Evolutionary conservation across 2,113 vertebrate species (phyloP).

Genomic region (Zosterops lateralis): DNA sequence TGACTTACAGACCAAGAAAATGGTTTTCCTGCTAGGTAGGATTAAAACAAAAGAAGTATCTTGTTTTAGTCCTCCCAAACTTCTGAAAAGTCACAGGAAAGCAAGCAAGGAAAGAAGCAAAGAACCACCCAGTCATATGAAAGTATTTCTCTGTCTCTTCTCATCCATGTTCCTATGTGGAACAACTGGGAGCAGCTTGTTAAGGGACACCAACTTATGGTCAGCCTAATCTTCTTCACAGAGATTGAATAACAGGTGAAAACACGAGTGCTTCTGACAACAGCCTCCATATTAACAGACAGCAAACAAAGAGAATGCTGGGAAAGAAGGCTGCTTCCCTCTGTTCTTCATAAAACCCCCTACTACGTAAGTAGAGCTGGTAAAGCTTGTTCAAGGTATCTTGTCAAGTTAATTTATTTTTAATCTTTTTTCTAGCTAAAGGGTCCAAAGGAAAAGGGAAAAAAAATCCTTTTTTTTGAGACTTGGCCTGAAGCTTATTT

Average conservation of each 20-base stretch:
- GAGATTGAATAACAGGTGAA: neutral
- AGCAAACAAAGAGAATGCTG: neutral
- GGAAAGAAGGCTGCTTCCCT: neutral
- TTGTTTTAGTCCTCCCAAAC: neutral
- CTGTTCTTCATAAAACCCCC: neutral
- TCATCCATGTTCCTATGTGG: neutral
- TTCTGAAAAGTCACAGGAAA: neutral
- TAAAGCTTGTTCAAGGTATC: neutral
- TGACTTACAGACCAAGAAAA: neutral
- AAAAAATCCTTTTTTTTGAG: accelerated
- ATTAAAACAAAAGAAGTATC: neutral
- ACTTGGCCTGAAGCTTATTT: neutral
- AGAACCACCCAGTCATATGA: neutral
- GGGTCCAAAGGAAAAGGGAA: neutral
- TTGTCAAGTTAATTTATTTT: neutral
- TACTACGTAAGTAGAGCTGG: neutral
- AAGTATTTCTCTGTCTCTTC: neutral
- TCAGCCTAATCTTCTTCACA: neutral
- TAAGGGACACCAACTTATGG: neutral
- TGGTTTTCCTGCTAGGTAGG: neutral
- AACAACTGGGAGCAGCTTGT: neutral
- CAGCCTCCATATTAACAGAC: neutral
- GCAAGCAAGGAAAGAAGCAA: neutral
- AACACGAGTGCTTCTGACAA: neutral
- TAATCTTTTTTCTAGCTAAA: neutral